Percentiles rank a stretch among this genome's conserved stretches.
phyloP scores from a whole-genome alignment of 2,113 vertebrate species.

The Taxidea taxus region DNA sequence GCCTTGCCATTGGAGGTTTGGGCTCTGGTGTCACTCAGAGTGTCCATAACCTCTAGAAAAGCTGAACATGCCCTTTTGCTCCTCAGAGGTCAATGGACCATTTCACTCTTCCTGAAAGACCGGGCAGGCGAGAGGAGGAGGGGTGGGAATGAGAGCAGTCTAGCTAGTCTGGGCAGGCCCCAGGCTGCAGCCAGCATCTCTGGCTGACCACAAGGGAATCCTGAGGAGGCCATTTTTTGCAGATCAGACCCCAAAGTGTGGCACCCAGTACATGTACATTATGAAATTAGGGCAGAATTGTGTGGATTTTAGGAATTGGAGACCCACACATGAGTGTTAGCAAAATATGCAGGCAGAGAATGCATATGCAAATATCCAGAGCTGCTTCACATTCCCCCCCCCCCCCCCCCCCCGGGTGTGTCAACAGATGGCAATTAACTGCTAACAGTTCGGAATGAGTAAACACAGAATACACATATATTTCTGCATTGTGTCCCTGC shows the following conservation, averaged over 20 bases:
- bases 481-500: neutral
- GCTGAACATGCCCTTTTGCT: slow-evolving; percentile 59
- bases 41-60: slow-evolving; percentile 39
- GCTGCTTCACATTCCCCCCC: neutral
- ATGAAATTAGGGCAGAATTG: neutral
- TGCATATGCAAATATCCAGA: slow-evolving; percentile 7
- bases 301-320: neutral
- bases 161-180: neutral
- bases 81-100: slow-evolving; percentile 54
- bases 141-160: slow-evolving; percentile 54
- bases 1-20: neutral
- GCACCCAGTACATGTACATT: fast-evolving
- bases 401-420: neutral
- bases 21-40: slow-evolving; percentile 45
- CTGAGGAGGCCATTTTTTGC: neutral
- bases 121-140: slow-evolving; percentile 40
- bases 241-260: neutral
- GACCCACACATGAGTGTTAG: neutral
- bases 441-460: neutral
- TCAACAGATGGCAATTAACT: slow-evolving; percentile 44
- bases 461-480: neutral
- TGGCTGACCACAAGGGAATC: neutral
- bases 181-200: neutral
- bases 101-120: slow-evolving; percentile 65
- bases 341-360: neutral